Evolutionary conservation across 2,797 vertebrate genomes (phyloP).

Genomic region (Podarcis siculus): DNA sequence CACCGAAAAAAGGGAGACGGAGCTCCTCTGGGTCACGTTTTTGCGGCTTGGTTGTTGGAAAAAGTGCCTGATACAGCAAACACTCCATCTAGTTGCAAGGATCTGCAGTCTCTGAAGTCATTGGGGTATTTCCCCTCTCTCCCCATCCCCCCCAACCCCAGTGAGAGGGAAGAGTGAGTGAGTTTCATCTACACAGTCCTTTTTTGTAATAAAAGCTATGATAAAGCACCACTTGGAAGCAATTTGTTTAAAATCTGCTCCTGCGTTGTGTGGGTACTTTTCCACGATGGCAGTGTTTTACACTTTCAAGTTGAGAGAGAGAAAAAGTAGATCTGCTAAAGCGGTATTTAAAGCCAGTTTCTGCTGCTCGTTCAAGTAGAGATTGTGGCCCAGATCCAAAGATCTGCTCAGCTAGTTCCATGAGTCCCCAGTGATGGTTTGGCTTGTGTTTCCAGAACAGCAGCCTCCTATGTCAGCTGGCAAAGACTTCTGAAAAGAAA

Average conservation of each 20-base stretch:
- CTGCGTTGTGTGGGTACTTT: constrained; percentile 74
- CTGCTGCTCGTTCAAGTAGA: neutral
- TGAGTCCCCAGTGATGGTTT: too few relatives aligned
- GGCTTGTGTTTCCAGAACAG: neutral
- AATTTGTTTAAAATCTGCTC: constrained; percentile 76
- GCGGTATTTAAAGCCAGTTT: constrained; percentile 26
- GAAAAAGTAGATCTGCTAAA: constrained; percentile 8
- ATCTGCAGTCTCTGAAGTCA: constrained; percentile 70
- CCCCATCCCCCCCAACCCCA: constrained; percentile 59
- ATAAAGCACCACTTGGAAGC: constrained; percentile 80
- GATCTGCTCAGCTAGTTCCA: neutral
- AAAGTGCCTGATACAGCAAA: constrained; percentile 66
- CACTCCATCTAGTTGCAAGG: constrained; percentile 64
- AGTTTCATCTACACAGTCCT: constrained; percentile 70
- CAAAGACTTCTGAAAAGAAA: neutral
- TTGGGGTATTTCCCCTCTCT: constrained; percentile 63
- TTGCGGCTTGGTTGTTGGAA: constrained; percentile 68
- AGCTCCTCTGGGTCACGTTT: constrained; percentile 72
- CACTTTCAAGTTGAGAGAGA: constrained; percentile 19
- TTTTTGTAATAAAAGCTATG: constrained; percentile 78
- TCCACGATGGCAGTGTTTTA: constrained; percentile 64
- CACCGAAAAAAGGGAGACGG: constrained; percentile 74
- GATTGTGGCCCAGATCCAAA: neutral
- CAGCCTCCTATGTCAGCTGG: neutral
- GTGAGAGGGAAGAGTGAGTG: constrained; percentile 72